Conservation (phyloP, 2,888 invertebrate species). For the Neoscelio sp. region DNA sequence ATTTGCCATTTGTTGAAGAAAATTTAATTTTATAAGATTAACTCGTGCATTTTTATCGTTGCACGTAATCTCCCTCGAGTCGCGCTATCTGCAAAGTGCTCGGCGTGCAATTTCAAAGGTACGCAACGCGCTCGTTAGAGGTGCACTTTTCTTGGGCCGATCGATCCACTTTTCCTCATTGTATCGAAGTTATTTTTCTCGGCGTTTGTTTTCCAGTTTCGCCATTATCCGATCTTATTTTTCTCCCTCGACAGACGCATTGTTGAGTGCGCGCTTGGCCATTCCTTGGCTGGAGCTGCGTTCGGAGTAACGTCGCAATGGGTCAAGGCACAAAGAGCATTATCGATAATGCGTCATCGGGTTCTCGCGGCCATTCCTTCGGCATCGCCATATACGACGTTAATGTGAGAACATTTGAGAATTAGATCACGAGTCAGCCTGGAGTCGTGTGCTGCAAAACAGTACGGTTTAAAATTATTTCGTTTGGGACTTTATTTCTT, state of each 20-base stretch:
- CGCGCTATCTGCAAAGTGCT: background rate
- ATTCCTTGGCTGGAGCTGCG: slow-evolving; percentile 26
- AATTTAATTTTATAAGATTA: too few species aligned
- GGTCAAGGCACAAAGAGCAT: slow-evolving; percentile 63
- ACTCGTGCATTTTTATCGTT: too few species aligned
- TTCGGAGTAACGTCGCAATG: slow-evolving; percentile 59
- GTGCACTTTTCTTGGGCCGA: slow-evolving; percentile 30
- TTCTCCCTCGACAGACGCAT: slow-evolving; percentile 11
- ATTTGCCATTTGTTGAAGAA: too few species aligned
- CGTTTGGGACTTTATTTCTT: too few species aligned
- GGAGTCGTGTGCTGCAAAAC: too few species aligned
- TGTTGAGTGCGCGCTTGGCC: slow-evolving; percentile 30
- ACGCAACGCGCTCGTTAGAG: slow-evolving; percentile 24
- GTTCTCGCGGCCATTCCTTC: slow-evolving; percentile 47
- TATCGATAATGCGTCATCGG: slow-evolving; percentile 65
- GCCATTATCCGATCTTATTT: background rate
- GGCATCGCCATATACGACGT: slow-evolving; percentile 54
- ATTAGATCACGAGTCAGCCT: slow-evolving; percentile 30
- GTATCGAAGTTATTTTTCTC: slow-evolving; percentile 32
- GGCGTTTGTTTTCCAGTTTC: slow-evolving; percentile 15
- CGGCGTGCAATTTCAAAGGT: background rate
- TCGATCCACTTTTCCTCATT: slow-evolving; percentile 52
- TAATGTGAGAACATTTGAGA: slow-evolving; percentile 48
- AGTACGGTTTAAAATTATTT: too few species aligned
- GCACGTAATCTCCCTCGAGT: too few species aligned